These are phyloP conservation scores for Trematomus bernacchii DNA, from an alignment of 2,797 vertebrate species.

Conservation along the genomic window DNA sequence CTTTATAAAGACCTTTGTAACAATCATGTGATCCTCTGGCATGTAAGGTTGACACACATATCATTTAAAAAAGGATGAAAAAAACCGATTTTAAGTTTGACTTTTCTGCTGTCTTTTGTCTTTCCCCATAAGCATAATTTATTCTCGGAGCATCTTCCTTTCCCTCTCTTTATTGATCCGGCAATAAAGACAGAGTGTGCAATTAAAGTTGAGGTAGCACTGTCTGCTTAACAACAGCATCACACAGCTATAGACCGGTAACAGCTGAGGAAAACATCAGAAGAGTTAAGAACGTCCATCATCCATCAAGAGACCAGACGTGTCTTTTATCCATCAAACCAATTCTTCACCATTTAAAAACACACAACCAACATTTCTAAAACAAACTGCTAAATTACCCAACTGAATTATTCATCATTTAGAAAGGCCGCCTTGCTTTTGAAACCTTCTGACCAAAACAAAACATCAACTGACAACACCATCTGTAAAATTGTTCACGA, in stretches of 20 bases:
- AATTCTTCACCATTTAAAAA: too few species aligned
- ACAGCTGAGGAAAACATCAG: constrained; percentile 5
- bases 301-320: background rate
- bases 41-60: background rate
- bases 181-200: background rate
- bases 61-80: background rate
- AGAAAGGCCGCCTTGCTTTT: too few species aligned
- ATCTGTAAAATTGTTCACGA: background rate
- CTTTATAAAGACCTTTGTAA: background rate
- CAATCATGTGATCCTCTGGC: background rate
- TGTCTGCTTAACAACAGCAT: background rate
- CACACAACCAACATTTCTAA: too few species aligned
- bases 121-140: background rate
- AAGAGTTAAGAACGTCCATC: background rate
- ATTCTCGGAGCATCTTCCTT: background rate
- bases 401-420: too few species aligned
- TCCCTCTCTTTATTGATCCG: constrained; percentile 2
- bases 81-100: background rate
- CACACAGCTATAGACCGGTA: background rate
- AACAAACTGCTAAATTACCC: too few species aligned
- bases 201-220: constrained; percentile 1
- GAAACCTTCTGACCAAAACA: background rate
- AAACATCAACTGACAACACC: background rate
- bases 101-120: background rate
- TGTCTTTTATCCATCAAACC: too few species aligned